Percentiles rank a stretch among this genome's conserved stretches.
Evolutionary conservation across 2,113 vertebrate genomes (phyloP).

Genomic region (Strix aluco): DNA sequence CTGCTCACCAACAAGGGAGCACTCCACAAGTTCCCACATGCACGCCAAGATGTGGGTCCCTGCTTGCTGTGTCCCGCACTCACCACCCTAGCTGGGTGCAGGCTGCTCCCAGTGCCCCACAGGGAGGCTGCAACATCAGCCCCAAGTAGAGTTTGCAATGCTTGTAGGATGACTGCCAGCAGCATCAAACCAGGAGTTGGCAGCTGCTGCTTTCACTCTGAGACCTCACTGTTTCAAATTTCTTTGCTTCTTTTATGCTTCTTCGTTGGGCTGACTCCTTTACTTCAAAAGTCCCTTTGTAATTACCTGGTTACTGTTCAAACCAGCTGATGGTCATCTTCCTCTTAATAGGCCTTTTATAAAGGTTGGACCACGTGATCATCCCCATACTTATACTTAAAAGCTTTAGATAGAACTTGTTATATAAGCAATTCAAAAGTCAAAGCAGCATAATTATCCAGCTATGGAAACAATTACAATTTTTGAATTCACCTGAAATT

Average conservation of each 20-base stretch:
- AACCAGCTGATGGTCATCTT: background rate
- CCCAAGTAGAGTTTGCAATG: background rate
- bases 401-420: background rate
- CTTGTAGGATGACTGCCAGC: too few relatives aligned
- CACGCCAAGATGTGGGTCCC: fast-evolving
- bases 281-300: background rate
- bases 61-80: fast-evolving
- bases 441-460: background rate
- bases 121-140: background rate
- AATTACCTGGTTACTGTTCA: background rate
- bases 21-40: fast-evolving
- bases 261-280: background rate
- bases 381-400: background rate
- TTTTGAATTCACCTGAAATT: slow-evolving; percentile 1
- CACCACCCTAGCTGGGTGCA: background rate
- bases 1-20: background rate
- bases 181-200: background rate
- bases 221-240: background rate
- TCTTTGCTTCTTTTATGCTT: background rate
- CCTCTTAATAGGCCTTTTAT: background rate
- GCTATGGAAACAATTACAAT: background rate
- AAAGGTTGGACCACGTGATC: background rate
- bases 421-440: background rate
- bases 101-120: background rate
- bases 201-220: background rate